phyloP scores from a whole-genome alignment of 2,797 vertebrate genomes.

The Microctenopoma stevenorrisi region DNA sequence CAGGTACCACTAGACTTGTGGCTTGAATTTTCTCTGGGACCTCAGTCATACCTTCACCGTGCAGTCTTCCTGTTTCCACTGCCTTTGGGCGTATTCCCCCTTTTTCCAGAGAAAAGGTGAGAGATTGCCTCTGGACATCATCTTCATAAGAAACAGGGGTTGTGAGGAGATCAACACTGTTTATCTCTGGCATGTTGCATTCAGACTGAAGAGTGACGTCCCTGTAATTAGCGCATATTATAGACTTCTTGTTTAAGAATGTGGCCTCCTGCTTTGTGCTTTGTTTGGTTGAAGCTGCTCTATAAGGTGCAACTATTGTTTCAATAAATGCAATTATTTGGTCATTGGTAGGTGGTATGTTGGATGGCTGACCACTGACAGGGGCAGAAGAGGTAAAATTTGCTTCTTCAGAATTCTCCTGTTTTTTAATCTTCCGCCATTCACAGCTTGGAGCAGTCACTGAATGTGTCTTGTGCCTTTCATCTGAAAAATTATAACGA shows the following conservation, averaged over 20 bases:
- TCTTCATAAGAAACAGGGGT: not conserved
- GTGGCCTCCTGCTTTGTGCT: accelerated
- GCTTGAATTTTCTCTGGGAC: not conserved
- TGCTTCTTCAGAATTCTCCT: not conserved
- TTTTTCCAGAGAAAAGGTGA: not conserved
- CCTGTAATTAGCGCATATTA: no score
- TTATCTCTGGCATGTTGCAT: not conserved
- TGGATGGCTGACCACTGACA: not conserved
- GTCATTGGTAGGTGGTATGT: not conserved
- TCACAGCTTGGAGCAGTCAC: not conserved
- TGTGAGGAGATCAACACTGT: not conserved
- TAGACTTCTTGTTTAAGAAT: no score
- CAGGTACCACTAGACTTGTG: not conserved
- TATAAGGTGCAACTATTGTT: accelerated
- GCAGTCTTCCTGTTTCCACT: not conserved
- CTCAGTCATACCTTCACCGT: not conserved
- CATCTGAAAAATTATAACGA: not conserved
- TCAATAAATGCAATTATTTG: constrained; percentile 1
- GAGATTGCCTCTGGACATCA: not conserved
- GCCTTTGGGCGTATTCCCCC: not conserved
- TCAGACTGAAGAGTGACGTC: not conserved
- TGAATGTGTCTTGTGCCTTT: not conserved
- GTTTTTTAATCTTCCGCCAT: not conserved
- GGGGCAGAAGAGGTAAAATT: no score
- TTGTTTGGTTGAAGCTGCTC: accelerated